These are phyloP conservation scores for Calcarius ornatus DNA, from an alignment of 2,113 vertebrate genomes.

Conservation along the genomic window DNA sequence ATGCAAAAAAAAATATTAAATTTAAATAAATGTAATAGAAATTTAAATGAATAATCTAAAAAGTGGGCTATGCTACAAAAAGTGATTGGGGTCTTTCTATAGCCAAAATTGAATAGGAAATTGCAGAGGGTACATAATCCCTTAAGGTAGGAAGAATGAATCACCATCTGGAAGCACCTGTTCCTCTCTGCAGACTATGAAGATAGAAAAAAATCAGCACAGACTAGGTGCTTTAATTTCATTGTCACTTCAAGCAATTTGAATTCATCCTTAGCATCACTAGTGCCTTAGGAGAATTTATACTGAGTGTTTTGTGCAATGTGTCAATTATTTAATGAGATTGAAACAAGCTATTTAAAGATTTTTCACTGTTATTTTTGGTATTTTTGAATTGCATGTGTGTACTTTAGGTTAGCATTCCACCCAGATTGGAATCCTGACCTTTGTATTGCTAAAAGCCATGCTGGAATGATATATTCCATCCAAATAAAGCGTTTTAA, in stretches of 20 bases:
- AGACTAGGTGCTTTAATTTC: background rate
- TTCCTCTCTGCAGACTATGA: background rate
- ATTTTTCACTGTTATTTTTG: background rate
- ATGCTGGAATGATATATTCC: conserved; percentile 27
- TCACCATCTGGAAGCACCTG: background rate
- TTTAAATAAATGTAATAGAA: background rate
- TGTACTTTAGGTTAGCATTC: background rate
- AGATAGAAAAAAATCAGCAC: background rate
- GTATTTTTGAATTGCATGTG: background rate
- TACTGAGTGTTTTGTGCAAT: background rate
- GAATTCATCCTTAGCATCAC: background rate
- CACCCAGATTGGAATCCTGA: background rate
- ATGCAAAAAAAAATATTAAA: accelerated
- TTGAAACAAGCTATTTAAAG: background rate
- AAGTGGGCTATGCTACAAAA: background rate
- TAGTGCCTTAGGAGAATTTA: background rate
- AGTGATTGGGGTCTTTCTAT: background rate
- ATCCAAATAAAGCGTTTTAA: conserved; percentile 67
- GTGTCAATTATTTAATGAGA: background rate
- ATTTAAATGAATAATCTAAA: background rate
- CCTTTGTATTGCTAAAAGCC: conserved; percentile 46
- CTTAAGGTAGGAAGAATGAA: background rate
- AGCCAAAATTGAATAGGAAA: background rate
- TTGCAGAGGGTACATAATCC: background rate
- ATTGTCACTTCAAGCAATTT: background rate